phyloP scores from a whole-genome alignment of 2,797 vertebrate genomes.

The Mormyrops attenuatus region DNA sequence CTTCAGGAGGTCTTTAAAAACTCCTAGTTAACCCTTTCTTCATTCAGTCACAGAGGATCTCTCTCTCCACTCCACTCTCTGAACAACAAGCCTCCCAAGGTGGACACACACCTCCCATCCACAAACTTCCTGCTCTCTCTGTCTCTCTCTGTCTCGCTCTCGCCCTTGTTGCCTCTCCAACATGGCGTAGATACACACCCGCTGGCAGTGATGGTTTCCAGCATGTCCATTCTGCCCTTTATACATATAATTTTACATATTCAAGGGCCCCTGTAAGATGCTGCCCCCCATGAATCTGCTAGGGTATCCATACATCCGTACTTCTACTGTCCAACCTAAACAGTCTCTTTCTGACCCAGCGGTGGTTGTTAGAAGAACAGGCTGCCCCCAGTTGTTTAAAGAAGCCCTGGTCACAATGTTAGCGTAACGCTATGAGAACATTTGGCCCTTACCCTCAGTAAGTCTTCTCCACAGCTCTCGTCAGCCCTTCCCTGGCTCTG shows the following conservation, averaged over 20 bases:
- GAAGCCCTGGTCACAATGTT: neutral
- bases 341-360: neutral
- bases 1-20: neutral
- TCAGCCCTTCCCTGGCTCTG: neutral
- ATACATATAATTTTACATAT: neutral
- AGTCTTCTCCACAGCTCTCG: neutral
- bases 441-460: neutral
- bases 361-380: neutral
- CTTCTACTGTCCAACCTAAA: neutral
- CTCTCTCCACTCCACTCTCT: neutral
- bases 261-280: neutral
- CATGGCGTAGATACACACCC: neutral
- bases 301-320: neutral
- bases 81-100: constrained; percentile 19
- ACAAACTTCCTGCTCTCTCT: neutral
- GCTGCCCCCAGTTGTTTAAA: neutral
- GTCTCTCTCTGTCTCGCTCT: neutral
- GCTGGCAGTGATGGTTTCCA: neutral
- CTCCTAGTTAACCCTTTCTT: neutral
- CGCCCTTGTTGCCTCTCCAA: neutral
- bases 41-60: constrained; percentile 17
- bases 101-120: neutral
- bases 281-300: neutral
- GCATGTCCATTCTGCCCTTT: neutral
- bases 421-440: neutral